Evolutionary conservation across 1,140 invertebrate genomes (phyloP), one percentile per base, ranked within the genome.

Genomic region (Brachionus paranguensis): DNA sequence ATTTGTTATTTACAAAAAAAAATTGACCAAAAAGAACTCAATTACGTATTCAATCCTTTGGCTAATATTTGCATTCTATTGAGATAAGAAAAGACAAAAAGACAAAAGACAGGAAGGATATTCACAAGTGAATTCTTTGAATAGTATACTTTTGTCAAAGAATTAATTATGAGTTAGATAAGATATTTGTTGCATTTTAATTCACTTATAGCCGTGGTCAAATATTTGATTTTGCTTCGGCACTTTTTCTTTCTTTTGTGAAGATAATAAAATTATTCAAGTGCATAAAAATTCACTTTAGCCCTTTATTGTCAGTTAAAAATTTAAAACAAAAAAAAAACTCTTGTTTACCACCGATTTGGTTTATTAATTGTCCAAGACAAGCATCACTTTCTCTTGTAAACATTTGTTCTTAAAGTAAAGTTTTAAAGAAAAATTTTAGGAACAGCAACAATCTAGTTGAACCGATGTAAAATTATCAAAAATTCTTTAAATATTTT

Each of bases 11-110:
- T 41, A 50, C 17, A 50, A 33, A 33, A 50, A 76, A 76, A 17
- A 76, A 47, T 53, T 50, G 20, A 76, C 24, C 17, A 50, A 76
- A 76, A 47, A 45, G 37, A 72, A 72, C 68, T 72, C 68, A 72
- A 72, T 72, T 72, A 72, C 68, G 68, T 72, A 72, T 72, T 20
- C 33, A 72, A 76, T 76, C 72, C 72, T 50, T 50, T 76, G 45
- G 20, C 43, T 50, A 76, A 76, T 76, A 76, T 76, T 76, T 76
- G 47, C 17, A 43, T 20, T 41, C 17, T 74, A 43, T 43, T 43
- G n/a, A 68, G 33, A 41, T 33, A 68, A 41, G 33, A 68, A 41
- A 37, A 7, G 12, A 60, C 53, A 47, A 68, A 41, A 37, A 7
- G 12, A 60, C 53, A 47, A 27, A 47, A 76, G 45, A 76, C 43